Evolutionary conservation across 2,113 vertebrate genomes (phyloP), one percentile per base, ranked within the genome.

Genomic region (Campylomormyrus numenius): DNA sequence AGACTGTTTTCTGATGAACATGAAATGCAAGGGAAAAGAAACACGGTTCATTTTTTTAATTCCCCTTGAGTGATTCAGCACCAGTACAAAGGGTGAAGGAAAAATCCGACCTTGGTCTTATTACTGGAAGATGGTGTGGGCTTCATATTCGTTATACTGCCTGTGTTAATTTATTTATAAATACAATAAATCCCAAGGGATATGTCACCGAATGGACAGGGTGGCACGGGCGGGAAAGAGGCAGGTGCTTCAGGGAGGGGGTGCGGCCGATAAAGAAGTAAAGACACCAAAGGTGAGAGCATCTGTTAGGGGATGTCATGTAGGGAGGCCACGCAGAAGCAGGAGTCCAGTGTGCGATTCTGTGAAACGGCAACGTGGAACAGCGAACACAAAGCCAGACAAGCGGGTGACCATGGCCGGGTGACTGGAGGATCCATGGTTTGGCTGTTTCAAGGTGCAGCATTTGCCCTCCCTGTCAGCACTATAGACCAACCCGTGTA

Each of bases 401-500:
- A 99, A 94, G 98, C 97, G 95, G 98, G 2, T 27, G 58, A 62
- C 8, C 24, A n/a, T n/a, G 58, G 24, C 0, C 99, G 95, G 98
- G 99, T 99, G 98, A 98, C 93, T 4, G 96, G 98, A 94, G 98
- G 98, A 15, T 99, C 98, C 17, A 99, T 99, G 98, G 98, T 98
- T 35, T 98, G 98, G 92, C 98, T 98, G 5, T 99, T 99, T 94
- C 98, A 99, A 94, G 98, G 99, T 5, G 98, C 98, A 45, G 98
- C 98, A 0, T 99, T 99, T 35, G 95, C 97, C 86, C 93, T 99
- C 58, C 93, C 97, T 0, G 88, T 97, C 91, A 99, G 98, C 94
- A 95, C 97, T n/a, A 97, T 97, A 96, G 98, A 99, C 95, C 99
- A 98, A 91, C 98, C 98, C 0, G 96, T 98, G 62, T 99, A 97